Evolutionary conservation across 2,888 invertebrate genomes (phyloP), one percentile per base, ranked within the genome.

Genomic region (Drosophila bunnanda): DNA sequence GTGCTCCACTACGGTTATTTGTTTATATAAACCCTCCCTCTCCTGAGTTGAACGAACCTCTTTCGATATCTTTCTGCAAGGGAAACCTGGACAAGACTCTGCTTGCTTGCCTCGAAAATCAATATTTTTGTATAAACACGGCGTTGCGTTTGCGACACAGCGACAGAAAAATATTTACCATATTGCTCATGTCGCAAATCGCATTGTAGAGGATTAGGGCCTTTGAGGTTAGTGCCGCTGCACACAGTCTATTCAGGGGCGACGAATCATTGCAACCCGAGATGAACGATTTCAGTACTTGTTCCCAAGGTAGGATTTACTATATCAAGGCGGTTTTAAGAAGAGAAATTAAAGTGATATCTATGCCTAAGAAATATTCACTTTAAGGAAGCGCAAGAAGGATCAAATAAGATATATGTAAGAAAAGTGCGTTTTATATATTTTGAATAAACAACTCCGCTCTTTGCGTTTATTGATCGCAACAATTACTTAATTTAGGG

Each of bases 71-170:
- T 32, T 34, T 25, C 20, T 12, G n/a, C 34, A 53, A 12, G 34
- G 13, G 38, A 30, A 62, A 32, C 38, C 54, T 32, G 22, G 32
- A n/a, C 5, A 20, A 34, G 43, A 15, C 32, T 48, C 32, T 48
- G 62, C 46, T 28, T 43, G 46, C 54, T 75, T 60, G 30, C 22
- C 75, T 65, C 55, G 41, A 79, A 79, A 80, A 82, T 80, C 71
- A 80, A 82, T 82, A 82, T 79, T 67, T 65, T 65, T 60, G 39
- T 72, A 58, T 72, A 78, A 81, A 83, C 76, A 82, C 69, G 77
- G 65, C 59, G 54, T 53, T 68, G 52, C 46, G 61, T 25, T 34
- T 38, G 22, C 56, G 34, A 30, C 56, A 50, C 22, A 61, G 46
- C 34, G 10, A 10, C 7, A n/a, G 13, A 22, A 30, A 38, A 64